phyloP scores from a whole-genome alignment of 2,888 invertebrate genomes.

The Drepana falcataria region DNA sequence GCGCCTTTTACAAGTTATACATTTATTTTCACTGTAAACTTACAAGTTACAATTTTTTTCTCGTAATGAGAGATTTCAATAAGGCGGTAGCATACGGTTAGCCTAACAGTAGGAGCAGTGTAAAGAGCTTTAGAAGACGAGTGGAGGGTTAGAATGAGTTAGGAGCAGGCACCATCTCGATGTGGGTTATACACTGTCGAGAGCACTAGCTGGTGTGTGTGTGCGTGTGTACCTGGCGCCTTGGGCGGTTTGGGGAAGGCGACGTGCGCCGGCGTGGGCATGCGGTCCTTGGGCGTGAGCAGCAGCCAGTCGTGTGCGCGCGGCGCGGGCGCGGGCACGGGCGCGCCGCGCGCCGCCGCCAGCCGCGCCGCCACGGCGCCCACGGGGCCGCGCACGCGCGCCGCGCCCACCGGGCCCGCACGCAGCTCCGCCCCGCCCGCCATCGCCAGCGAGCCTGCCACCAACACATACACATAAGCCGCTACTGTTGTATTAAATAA shows the following conservation, averaged over 20 bases:
- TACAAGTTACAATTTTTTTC: too few species aligned
- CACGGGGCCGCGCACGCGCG: conserved; percentile 55
- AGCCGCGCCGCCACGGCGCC: conserved; percentile 63
- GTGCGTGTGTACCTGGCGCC: conserved; percentile 81
- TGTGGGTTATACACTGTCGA: too few species aligned
- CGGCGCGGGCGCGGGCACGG: conserved; percentile 57
- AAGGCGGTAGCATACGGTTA: too few species aligned
- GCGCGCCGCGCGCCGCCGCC: conserved; percentile 54
- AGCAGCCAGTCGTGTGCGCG: conserved; percentile 84
- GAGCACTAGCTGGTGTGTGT: background rate
- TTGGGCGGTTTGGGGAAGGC: conserved; percentile 95
- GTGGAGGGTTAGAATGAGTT: too few species aligned
- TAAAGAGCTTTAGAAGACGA: too few species aligned
- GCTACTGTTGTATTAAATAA: background rate
- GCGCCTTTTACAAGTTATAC: too few species aligned
- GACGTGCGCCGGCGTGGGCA: conserved; percentile 89
- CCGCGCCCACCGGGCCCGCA: conserved; percentile 29
- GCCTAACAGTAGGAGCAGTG: too few species aligned
- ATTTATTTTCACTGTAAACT: too few species aligned
- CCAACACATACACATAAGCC: background rate
- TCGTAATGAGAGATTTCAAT: too few species aligned
- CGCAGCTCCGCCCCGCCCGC: conserved; percentile 72
- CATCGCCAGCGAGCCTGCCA: conserved; percentile 76
- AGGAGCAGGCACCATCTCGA: too few species aligned
- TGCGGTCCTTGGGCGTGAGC: conserved; percentile 84